A percentile compares a stretch with the other conserved stretches of the same genome.
Conservation (phyloP, 2,113 vertebrate genomes). For the Cygnus buccinator region DNA sequence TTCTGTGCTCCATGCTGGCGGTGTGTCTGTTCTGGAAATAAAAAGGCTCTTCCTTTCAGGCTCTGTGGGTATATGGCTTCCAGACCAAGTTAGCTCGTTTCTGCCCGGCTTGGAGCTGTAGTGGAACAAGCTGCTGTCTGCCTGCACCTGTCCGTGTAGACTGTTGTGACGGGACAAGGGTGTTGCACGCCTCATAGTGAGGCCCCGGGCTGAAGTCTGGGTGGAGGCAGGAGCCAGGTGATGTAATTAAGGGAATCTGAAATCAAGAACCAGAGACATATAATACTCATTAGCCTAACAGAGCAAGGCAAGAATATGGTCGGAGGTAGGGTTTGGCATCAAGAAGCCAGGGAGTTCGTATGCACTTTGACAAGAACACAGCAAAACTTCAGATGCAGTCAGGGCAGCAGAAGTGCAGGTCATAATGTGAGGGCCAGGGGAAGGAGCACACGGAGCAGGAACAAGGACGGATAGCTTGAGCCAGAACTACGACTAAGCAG, state of each 20-base stretch:
- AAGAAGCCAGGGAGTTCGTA: neutral
- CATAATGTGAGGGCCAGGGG: neutral
- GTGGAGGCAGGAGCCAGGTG: slow-evolving; percentile 38
- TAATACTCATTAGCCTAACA: slow-evolving; percentile 16
- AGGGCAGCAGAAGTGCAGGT: neutral
- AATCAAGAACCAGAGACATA: slow-evolving; percentile 16
- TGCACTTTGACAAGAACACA: neutral
- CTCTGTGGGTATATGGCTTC: neutral
- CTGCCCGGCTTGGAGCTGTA: neutral
- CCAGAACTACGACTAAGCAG: neutral
- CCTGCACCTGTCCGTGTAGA: neutral
- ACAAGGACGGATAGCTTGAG: neutral
- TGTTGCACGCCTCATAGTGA: slow-evolving; percentile 13
- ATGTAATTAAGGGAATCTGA: slow-evolving; percentile 47
- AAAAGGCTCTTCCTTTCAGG: slow-evolving; percentile 3
- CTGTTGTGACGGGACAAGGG: slow-evolving; percentile 37
- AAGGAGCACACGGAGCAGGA: neutral
- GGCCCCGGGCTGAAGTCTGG: slow-evolving; percentile 39
- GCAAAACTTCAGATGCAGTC: neutral
- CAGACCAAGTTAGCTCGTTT: neutral
- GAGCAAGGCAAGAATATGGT: neutral
- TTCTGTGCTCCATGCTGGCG: neutral
- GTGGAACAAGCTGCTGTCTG: slow-evolving; percentile 13
- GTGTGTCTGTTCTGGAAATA: neutral
- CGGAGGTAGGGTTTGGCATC: neutral